A percentile compares a stretch with the other conserved stretches of the same genome.
Evolutionary conservation across 2,888 invertebrate species (phyloP).

Genomic region (Hylaea fasciaria): DNA sequence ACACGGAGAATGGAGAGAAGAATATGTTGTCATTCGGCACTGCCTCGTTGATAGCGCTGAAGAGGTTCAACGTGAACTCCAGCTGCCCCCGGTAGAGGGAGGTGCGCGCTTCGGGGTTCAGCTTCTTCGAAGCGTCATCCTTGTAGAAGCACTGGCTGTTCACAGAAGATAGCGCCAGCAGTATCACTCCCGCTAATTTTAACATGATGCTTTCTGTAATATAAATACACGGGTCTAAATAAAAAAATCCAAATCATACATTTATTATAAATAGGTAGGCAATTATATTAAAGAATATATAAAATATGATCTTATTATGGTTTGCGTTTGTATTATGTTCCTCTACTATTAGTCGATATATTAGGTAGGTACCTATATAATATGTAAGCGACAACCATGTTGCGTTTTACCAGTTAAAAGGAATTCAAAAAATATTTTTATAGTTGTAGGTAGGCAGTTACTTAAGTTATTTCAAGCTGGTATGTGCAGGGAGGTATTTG

Average conservation of each 20-base stretch:
- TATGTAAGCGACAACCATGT: no score
- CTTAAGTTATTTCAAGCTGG: no score
- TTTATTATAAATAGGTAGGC: not conserved
- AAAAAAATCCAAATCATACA: not conserved
- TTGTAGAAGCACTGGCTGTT: conserved; percentile 77
- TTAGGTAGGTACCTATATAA: no score
- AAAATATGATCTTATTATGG: no score
- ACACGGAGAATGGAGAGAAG: conserved; percentile 95
- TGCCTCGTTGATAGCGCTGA: conserved; percentile 87
- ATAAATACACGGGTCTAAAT: conserved; percentile 6
- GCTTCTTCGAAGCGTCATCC: conserved; percentile 74
- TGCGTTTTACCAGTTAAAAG: no score
- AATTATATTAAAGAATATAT: no score
- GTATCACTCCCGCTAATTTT: conserved; percentile 54
- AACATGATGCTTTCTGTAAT: conserved; percentile 65
- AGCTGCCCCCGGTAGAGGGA: conserved; percentile 80
- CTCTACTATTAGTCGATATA: no score
- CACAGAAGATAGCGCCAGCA: conserved; percentile 60
- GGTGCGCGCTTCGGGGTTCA: conserved; percentile 67
- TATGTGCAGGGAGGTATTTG: no score
- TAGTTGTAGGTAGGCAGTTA: no score
- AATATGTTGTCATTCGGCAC: conserved; percentile 91
- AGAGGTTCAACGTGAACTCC: conserved; percentile 88
- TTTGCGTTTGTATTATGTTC: no score
- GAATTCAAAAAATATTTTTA: no score